Base-by-base conservation (phyloP, 64 coral and sea anemone species). In the Montipora cactus region DNA sequence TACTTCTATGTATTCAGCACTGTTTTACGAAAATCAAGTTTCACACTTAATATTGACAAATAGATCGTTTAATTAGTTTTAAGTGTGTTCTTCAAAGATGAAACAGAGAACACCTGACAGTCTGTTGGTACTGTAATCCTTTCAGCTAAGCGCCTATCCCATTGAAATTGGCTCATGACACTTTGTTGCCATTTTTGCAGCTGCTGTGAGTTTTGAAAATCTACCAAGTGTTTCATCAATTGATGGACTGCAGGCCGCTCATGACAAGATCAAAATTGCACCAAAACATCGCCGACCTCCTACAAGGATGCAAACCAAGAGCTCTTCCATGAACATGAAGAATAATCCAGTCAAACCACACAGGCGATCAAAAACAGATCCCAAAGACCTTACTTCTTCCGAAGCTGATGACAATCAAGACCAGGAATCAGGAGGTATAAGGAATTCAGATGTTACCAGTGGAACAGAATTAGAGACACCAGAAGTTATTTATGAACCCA, bases 131-230 rank as follows among this genome's bases (percentile, higher is more conserved):
- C 14, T 64, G 61, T 16, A 64, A 64, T 4, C 13, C 61, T 57
- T 6, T 57, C 11, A 57, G 7, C 7, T 57, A 8, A 6, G 11
- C 11, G 53, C 53, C 53, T 11, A 8, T 11, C 7, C 11, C 53
- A 57, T 10, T 55, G 10, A 55, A 55, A 55, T 7, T 55, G 1
- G 52, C 10, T 7, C 10, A 5, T 55, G 52, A 67, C 11, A 67
- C 4, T 67, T 13, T 67, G 15, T 58, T 66, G 16, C 19, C 13
- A n/a, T 50, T 47, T 44, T 86, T 87, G 2, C 71, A 96, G 95
- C 91, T 91, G 75, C 80, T 88, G 91, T 96, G 13, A 96, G 95
- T 85, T 96, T 96, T 94, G 95, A 96, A 28, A 86, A 90, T 74
- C 62, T 79, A 11, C 95, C 95, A 13, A 75, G 69, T 55, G 62